Evolutionary conservation across 2,797 vertebrate genomes (phyloP).

Genomic region (Acanthiza pusilla): DNA sequence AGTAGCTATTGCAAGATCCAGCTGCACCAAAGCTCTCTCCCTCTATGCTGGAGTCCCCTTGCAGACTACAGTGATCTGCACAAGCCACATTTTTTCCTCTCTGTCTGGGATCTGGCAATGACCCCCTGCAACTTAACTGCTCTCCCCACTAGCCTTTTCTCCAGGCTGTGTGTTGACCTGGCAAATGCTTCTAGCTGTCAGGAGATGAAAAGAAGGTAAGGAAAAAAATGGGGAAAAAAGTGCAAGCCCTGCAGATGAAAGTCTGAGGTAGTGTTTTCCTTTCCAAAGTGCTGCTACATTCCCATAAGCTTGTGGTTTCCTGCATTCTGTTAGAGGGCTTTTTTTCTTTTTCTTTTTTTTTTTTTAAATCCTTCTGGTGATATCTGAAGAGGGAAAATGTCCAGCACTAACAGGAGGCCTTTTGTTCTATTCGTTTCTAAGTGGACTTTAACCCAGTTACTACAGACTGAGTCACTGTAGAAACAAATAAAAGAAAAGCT

Average conservation of each 20-base stretch:
- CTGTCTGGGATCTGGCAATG: slow-evolving; percentile 19
- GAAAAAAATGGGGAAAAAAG: slow-evolving; percentile 3
- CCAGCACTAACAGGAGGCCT: slow-evolving; percentile 79
- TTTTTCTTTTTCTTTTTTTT: background rate
- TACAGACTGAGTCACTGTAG: slow-evolving; percentile 78
- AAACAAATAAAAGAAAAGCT: slow-evolving; percentile 78
- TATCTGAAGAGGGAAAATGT: slow-evolving; percentile 79
- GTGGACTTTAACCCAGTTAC: slow-evolving; percentile 82
- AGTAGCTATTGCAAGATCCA: background rate
- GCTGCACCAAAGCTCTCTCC: background rate
- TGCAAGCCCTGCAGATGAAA: slow-evolving; percentile 67
- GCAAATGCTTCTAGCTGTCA: slow-evolving; percentile 38
- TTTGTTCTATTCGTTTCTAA: slow-evolving; percentile 78
- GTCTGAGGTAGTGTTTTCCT: slow-evolving; percentile 69
- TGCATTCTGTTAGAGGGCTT: slow-evolving; percentile 67
- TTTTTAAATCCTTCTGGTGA: slow-evolving; percentile 71
- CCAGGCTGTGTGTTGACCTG: slow-evolving; percentile 18
- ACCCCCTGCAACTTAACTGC: slow-evolving; percentile 11
- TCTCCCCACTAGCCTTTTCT: slow-evolving; percentile 12
- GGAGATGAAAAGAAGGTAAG: slow-evolving; percentile 60
- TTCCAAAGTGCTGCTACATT: slow-evolving; percentile 73
- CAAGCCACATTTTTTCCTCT: background rate
- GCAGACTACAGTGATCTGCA: background rate
- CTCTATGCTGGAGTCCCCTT: background rate
- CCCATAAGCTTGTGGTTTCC: slow-evolving; percentile 75